Evolutionary conservation across 2,888 invertebrate genomes (phyloP).

Genomic region (Harmothoe impar): DNA sequence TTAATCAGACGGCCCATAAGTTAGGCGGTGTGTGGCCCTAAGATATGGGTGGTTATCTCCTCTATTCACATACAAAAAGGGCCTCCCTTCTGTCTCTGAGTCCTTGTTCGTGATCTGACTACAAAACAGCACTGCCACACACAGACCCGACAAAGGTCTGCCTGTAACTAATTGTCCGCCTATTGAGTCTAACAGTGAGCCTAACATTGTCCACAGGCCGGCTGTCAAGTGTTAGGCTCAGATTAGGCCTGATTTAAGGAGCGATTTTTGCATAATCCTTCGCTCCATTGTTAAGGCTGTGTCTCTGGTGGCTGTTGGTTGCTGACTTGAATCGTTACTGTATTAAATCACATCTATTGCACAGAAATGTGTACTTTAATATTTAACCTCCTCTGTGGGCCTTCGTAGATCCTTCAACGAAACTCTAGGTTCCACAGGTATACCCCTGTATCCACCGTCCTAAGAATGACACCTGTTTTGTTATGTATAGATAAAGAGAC

Average conservation of each 20-base stretch:
- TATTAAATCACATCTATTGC: too few relatives aligned
- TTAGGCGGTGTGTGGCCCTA: conserved; percentile 41
- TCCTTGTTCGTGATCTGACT: conserved; percentile 19
- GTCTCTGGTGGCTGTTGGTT: too few relatives aligned
- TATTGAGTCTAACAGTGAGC: conserved; percentile 5
- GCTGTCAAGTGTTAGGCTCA: conserved; percentile 44
- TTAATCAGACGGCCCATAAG: background rate
- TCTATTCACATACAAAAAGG: background rate
- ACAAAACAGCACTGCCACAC: background rate
- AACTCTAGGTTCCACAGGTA: too few relatives aligned
- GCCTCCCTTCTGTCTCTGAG: too few relatives aligned
- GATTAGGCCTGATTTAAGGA: conserved; percentile 47
- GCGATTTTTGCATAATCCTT: background rate
- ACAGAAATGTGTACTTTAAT: too few relatives aligned
- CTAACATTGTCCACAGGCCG: background rate
- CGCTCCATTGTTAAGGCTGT: too few relatives aligned
- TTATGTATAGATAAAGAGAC: too few relatives aligned
- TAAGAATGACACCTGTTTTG: too few relatives aligned
- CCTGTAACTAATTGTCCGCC: conserved; percentile 37
- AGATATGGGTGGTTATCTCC: conserved; percentile 26
- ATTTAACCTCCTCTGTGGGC: too few relatives aligned
- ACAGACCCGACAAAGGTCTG: background rate
- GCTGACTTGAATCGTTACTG: too few relatives aligned
- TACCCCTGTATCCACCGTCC: too few relatives aligned
- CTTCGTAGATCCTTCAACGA: too few relatives aligned